Conservation (phyloP, 1,140 invertebrate species). For the Brachionus sp. region DNA sequence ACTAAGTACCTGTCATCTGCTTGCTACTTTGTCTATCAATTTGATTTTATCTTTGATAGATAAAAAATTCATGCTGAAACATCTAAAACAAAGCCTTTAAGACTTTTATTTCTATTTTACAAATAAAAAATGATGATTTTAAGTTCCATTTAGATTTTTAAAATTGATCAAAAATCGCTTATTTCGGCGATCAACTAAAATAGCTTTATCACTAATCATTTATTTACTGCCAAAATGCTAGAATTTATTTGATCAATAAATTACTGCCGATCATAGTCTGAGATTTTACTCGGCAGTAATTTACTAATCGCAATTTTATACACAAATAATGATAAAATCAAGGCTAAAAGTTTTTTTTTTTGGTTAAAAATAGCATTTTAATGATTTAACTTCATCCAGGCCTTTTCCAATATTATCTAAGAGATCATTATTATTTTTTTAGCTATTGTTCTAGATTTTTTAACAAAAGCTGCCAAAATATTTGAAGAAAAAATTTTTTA, state of each 20-base stretch:
- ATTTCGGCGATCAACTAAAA: not conserved
- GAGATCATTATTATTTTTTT: too few species aligned
- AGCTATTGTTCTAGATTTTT: too few species aligned
- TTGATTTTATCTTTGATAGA: not conserved
- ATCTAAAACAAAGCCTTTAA: not conserved
- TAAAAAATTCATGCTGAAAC: not conserved
- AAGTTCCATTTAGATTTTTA: not conserved
- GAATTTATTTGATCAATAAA: too few species aligned
- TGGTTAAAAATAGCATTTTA: too few species aligned
- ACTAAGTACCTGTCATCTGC: not conserved
- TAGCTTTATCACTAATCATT: not conserved
- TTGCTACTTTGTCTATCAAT: conserved; percentile 2
- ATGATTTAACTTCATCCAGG: too few species aligned
- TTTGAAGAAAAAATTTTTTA: not conserved
- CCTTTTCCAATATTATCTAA: too few species aligned
- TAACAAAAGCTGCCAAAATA: too few species aligned
- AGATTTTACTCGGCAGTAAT: not conserved
- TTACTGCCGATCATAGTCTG: not conserved
- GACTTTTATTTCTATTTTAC: not conserved
- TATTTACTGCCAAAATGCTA: not conserved
- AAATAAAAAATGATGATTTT: not conserved
- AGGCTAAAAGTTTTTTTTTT: not conserved
- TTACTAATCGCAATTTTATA: not conserved
- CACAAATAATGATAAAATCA: not conserved
- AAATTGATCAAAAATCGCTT: not conserved